Evolutionary conservation across 2,888 invertebrate species (phyloP).

Genomic region (Selenia dentaria): DNA sequence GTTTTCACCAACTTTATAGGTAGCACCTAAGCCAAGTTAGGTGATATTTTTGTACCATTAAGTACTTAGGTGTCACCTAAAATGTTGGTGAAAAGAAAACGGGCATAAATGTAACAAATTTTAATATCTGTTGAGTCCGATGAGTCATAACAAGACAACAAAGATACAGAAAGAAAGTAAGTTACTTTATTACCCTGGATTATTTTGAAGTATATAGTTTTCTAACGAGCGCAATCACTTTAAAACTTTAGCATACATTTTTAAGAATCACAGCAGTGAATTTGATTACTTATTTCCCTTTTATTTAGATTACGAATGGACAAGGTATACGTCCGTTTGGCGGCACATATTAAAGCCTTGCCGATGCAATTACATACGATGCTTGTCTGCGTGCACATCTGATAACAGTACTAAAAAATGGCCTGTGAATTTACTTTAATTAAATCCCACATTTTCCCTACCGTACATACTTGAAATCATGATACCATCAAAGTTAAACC

Average conservation of each 20-base stretch:
- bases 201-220: no score
- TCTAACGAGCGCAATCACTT: no score
- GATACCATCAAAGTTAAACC: slow-evolving; percentile 52
- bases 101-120: no score
- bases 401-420: slow-evolving; percentile 71
- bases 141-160: no score
- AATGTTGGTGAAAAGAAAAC: no score
- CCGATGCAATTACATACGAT: slow-evolving; percentile 73
- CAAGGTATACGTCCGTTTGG: slow-evolving; percentile 52
- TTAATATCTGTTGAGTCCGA: no score
- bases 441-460: slow-evolving; percentile 66
- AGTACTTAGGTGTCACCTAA: no score
- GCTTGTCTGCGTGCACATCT: slow-evolving; percentile 69
- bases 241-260: neutral
- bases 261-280: neutral
- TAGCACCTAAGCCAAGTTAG: no score
- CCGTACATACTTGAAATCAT: slow-evolving; percentile 44
- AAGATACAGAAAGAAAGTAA: no score
- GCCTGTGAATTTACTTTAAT: slow-evolving; percentile 68
- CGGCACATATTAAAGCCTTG: slow-evolving; percentile 66
- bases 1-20: no score
- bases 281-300: slow-evolving; percentile 1
- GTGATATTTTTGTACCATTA: no score
- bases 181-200: no score
- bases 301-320: slow-evolving; percentile 20